These are phyloP conservation scores for Ambastaia sidthimunki DNA, from an alignment of 2,797 vertebrate species.

Conservation along the genomic window DNA sequence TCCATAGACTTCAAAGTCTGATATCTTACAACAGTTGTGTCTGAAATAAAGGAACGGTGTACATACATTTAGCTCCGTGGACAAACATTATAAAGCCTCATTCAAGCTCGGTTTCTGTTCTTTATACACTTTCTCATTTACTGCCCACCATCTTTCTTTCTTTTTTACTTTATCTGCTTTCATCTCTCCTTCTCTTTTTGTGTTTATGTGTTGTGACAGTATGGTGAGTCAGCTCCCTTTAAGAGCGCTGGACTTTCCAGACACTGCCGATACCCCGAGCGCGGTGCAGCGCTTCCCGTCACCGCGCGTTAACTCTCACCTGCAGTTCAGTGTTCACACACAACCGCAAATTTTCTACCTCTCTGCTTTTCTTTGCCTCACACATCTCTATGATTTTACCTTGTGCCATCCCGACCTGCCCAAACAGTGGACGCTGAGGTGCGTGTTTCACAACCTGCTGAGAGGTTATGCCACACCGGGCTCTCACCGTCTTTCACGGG, in stretches of 20 bases:
- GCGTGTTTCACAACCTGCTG: slow-evolving; percentile 16
- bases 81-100: slow-evolving; percentile 61
- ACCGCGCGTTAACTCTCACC: slow-evolving; percentile 35
- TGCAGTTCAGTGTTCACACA: slow-evolving; percentile 35
- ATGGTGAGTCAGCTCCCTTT: slow-evolving; percentile 45
- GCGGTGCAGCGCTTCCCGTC: slow-evolving; percentile 36
- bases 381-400: slow-evolving; percentile 17
- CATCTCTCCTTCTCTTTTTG: slow-evolving; percentile 23
- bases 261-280: slow-evolving; percentile 30
- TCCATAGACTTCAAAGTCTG: slow-evolving; percentile 75
- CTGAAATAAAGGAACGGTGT: slow-evolving; percentile 58
- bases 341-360: slow-evolving; percentile 17
- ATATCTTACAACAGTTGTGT: slow-evolving; percentile 67
- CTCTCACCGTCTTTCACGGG: slow-evolving; percentile 36
- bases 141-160: slow-evolving; percentile 38
- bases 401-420: background rate
- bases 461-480: slow-evolving; percentile 34
- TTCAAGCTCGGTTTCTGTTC: slow-evolving; percentile 29
- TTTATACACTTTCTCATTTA: slow-evolving; percentile 38
- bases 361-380: background rate
- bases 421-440: background rate
- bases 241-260: slow-evolving; percentile 48
- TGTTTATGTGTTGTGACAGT: slow-evolving; percentile 44
- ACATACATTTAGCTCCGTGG: slow-evolving; percentile 22
- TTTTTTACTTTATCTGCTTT: slow-evolving; percentile 23